Conservation (phyloP, 2,888 invertebrate genomes). For the Drosophila picticornis region DNA sequence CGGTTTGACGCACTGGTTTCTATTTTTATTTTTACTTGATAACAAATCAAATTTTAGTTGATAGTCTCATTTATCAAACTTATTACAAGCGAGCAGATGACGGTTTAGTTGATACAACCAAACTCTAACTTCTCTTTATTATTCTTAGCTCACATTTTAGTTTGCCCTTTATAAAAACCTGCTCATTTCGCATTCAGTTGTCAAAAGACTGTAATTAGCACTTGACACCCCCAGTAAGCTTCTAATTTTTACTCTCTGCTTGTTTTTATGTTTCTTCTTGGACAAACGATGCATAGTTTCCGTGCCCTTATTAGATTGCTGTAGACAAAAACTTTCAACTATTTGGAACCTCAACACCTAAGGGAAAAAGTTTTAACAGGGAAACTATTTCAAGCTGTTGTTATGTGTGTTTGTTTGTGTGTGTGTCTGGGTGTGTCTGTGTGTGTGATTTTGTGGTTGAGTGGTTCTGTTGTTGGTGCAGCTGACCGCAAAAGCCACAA, state of each 20-base stretch:
- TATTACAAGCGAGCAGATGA: neutral
- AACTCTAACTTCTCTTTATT: neutral
- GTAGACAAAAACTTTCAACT: slow-evolving; percentile 20
- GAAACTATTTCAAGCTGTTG: slow-evolving; percentile 43
- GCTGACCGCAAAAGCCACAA: slow-evolving; percentile 66
- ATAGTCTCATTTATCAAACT: neutral
- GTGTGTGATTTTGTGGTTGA: slow-evolving; percentile 4
- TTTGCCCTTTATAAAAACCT: neutral
- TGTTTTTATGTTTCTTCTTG: neutral
- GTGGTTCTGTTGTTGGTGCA: slow-evolving; percentile 27
- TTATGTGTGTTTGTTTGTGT: slow-evolving; percentile 13
- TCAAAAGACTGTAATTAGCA: slow-evolving; percentile 18
- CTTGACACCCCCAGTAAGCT: slow-evolving; percentile 13
- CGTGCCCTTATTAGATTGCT: slow-evolving; percentile 14
- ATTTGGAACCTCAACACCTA: slow-evolving; percentile 37
- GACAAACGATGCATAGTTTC: neutral
- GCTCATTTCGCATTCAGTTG: neutral
- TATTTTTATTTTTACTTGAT: neutral
- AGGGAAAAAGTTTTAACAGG: slow-evolving; percentile 43
- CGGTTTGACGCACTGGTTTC: neutral
- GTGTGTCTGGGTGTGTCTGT: slow-evolving; percentile 10
- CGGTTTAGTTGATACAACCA: neutral
- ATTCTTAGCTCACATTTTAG: neutral
- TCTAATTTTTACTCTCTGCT: neutral
- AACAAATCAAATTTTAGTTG: neutral